Conservation (phyloP, 2,888 invertebrate genomes). For the Cryptus viduatorius region DNA sequence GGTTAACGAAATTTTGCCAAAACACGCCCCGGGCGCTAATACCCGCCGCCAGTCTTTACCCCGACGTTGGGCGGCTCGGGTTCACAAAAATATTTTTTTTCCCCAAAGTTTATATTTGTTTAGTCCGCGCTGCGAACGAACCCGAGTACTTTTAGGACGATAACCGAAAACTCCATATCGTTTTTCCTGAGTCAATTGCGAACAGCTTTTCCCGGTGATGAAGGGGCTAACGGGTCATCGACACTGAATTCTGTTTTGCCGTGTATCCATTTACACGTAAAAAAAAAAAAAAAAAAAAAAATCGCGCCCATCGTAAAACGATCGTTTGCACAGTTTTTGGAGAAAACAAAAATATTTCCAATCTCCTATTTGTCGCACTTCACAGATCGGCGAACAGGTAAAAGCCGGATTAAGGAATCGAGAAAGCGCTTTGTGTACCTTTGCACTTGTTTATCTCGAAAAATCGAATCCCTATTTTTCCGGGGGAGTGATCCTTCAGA, state of each 20-base stretch:
- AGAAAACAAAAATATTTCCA: neutral
- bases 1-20: neutral
- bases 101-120: no score
- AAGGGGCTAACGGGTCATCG: no score
- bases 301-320: neutral
- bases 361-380: neutral
- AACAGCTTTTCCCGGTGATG: no score
- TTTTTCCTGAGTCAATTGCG: no score
- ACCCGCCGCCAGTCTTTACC: neutral
- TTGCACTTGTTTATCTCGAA: neutral
- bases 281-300: neutral
- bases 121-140: no score
- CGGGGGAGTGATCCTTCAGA: conserved; percentile 13
- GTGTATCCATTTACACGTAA: no score
- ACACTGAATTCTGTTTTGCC: no score
- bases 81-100: neutral
- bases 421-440: neutral
- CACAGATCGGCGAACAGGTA: neutral
- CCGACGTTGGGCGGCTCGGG: neutral
- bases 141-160: no score
- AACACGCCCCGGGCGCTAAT: conserved; percentile 5
- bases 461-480: neutral
- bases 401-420: conserved; percentile 5
- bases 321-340: neutral
- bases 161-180: no score